Percentiles rank a stretch among this genome's conserved stretches.
These are phyloP conservation scores for Mechanitis mazaeus DNA, from an alignment of 2,888 invertebrate species.

Conservation along the genomic window DNA sequence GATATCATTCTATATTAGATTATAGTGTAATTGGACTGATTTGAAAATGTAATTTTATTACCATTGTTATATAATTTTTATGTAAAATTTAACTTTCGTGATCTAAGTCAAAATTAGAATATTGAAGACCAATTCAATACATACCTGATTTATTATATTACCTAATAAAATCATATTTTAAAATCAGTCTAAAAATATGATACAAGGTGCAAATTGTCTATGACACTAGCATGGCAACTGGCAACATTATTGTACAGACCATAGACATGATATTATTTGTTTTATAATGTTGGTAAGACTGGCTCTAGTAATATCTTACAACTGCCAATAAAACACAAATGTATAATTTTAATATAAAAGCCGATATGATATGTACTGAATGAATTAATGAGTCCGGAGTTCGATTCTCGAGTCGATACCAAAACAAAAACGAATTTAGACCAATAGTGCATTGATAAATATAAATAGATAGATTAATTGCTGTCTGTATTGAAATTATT, in stretches of 20 bases:
- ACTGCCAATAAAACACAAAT: constrained; percentile 3
- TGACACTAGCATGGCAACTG: too few species aligned
- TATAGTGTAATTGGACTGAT: too few species aligned
- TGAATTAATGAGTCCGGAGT: neutral
- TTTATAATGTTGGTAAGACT: neutral
- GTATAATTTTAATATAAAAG: neutral
- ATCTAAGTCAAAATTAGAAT: neutral
- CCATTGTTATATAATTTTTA: constrained; percentile 5
- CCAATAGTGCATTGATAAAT: too few species aligned
- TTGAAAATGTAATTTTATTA: too few species aligned
- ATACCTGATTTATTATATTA: neutral
- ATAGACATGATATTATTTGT: neutral
- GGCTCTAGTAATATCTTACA: neutral
- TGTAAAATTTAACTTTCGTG: constrained; percentile 1
- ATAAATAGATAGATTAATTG: too few species aligned
- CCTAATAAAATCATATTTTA: neutral
- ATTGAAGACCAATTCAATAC: neutral
- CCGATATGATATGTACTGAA: neutral
- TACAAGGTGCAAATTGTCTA: too few species aligned
- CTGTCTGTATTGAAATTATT: too few species aligned
- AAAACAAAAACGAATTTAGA: too few species aligned
- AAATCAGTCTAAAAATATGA: neutral
- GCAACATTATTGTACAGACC: neutral
- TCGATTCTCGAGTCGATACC: constrained; percentile 5
- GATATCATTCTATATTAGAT: too few species aligned